Evolutionary conservation across 2,888 invertebrate species (phyloP), one percentile per base, ranked within the genome.

Genomic region (Dinocampus coccinellae): DNA sequence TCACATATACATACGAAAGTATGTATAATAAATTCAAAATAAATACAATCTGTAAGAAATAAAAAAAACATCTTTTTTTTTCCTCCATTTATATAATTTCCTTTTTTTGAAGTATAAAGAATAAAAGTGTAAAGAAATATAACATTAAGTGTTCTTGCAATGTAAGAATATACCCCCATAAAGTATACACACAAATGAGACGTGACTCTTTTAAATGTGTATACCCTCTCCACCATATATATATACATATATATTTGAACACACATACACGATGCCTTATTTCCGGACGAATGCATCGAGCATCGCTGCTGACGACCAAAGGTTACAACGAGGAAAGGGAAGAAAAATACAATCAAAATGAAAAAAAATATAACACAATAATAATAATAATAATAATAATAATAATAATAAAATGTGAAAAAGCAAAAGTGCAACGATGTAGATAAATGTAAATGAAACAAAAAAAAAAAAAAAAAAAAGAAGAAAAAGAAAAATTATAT

Each of bases 271-370:
- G 58, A 39, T n/a, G 42, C 11, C 47, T 39, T 53, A 65, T 53
- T 65, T 65, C 34, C 22, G 53, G 22, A 22, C 34, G 65, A 55
- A 65, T 53, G 34, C 53, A n/a, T 34, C 34, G 24, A 26, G 58
- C 29, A 58, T 58, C 39, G 47, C 58, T 58, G 26, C 53, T 60
- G 67, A 58, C 67, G 58, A 57, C 33, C n/a, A 11, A 16, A 58
- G 60, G 53, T 11, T 42, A 29, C 16, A 36, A 39, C 33, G 33
- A 34, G 20, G 20, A 64, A 60, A 70, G 55, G 52, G 62, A 69
- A 65, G 29, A 61, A 36, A 63, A 60, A 62, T 39, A 33, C 58
- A 67, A 47, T 68, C 69, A 70, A 64, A 62, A 65, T 29, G 36
- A 58, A 68, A 69, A 34, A 57, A 69, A 69, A 61, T n/a, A n/a